Base-by-base conservation (phyloP, 2,113 vertebrate genomes). In the Acanthochromis polyacanthus region DNA sequence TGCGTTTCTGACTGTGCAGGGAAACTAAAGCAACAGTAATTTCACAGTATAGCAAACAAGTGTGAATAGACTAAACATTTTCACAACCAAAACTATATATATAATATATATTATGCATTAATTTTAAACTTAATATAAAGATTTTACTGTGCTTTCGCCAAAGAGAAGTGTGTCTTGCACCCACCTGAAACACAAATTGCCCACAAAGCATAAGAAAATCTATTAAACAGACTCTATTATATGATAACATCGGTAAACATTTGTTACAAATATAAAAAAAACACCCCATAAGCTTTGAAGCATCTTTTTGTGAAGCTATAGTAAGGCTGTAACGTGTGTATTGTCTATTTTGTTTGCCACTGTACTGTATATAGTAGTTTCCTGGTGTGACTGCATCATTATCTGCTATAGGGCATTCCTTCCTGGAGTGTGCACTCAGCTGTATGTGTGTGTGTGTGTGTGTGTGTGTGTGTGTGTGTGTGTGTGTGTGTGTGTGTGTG, bases 381-480 rank as follows among this genome's bases (percentile, higher is more conserved):
- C 62, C 69, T 56, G 12, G 10, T 70, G n/a, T 72, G 58, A 14
- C 66, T 76, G 46, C 60, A 25, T 80, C 63, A 64, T 86, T 87
- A 88, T 86, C 85, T 66, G 61, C 52, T 62, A 5, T 7, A 28
- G 25, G 10, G 55, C 74, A 87, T 86, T 90, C 86, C 83, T 87
- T 82, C 83, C 73, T 82, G n/a, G 75, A 78, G 76, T 61, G 53
- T 67, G 45, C 48, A 60, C 72, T 20, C 48, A 36, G 1, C 25
- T 55, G 9, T 60, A 19, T 28, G 38, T 65, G 12, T 64, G 30
- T 30, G 19, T 65, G 12, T 71, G 32, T 74, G 12, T 64, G 30
- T 55, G 9, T 60, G 14, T 28, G 38, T 65, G 12, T 64, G 30
- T 55, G 9, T 60, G 14, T 28, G 38, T 65, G 12, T 64, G 30